Percentiles rank a stretch among this genome's conserved stretches.
phyloP scores from a whole-genome alignment of 1,140 invertebrate genomes.

The Latrodectus geometricus region DNA sequence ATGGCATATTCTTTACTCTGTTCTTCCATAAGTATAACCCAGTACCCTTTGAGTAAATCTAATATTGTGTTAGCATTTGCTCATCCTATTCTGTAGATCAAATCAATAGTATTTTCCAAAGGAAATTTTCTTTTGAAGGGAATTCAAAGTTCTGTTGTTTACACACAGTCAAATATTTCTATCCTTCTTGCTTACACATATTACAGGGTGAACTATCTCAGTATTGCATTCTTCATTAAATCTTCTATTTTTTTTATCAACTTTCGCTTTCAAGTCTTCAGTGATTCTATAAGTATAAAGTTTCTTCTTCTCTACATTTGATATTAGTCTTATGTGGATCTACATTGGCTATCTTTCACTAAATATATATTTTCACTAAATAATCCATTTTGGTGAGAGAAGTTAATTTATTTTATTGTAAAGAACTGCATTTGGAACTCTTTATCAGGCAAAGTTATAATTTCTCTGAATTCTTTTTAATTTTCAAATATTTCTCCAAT shows the following conservation, averaged over 20 bases:
- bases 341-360: background rate
- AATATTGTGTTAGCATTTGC: background rate
- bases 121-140: background rate
- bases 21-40: background rate
- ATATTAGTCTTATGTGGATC: background rate
- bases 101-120: background rate
- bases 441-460: background rate
- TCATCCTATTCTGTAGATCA: background rate
- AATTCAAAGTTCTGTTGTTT: background rate
- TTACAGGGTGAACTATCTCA: constrained; percentile 1
- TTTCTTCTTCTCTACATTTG: constrained; percentile 3
- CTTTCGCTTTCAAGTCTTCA: constrained; percentile 2
- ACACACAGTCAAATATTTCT: background rate
- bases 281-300: constrained; percentile 3
- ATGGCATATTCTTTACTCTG: constrained; percentile 49
- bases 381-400: background rate
- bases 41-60: background rate
- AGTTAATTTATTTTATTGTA: background rate
- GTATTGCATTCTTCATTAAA: background rate
- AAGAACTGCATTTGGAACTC: too few relatives aligned
- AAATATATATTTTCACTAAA: constrained; percentile 2
- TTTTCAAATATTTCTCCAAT: too few relatives aligned
- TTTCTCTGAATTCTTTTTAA: too few relatives aligned
- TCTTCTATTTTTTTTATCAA: background rate
- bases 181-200: constrained; percentile 14